phyloP scores from a whole-genome alignment of 2,113 vertebrate genomes.

The Entosphenus tridentatus region DNA sequence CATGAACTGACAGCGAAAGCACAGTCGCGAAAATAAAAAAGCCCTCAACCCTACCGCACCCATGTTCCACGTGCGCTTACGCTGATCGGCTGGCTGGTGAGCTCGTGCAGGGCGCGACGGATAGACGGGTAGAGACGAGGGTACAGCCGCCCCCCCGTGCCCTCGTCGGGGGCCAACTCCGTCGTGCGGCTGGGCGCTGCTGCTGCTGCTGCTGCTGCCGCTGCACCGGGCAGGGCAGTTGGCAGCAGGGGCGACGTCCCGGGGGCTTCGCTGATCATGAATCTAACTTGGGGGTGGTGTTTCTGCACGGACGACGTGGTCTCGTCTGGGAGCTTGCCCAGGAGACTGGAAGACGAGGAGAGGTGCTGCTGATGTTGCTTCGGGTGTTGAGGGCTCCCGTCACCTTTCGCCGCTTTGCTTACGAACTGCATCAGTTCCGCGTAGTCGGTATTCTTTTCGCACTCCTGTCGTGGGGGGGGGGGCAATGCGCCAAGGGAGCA shows the following conservation, averaged over 20 bases:
- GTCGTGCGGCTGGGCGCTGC: constrained; percentile 1
- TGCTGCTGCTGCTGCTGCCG: neutral
- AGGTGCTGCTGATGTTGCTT: neutral
- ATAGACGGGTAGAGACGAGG: constrained; percentile 24
- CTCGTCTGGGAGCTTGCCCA: neutral
- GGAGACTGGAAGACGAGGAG: neutral
- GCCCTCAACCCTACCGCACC: no score
- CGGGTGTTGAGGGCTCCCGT: neutral
- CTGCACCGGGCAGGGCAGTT: constrained; percentile 1
- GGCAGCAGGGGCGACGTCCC: constrained; percentile 10
- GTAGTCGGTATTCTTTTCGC: constrained; percentile 16
- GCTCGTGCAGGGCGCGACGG: constrained; percentile 24
- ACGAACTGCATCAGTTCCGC: constrained; percentile 17
- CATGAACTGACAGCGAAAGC: no score
- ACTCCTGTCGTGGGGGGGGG: constrained; percentile 15
- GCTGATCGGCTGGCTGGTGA: constrained; percentile 11
- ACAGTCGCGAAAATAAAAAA: no score
- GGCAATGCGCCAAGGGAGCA: neutral
- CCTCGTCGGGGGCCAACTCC: constrained; percentile 1
- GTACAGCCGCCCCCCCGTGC: constrained; percentile 9
- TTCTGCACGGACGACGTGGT: constrained; percentile 12
- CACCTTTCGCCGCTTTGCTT: neutral
- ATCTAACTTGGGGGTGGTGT: constrained; percentile 14
- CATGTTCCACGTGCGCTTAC: neutral
- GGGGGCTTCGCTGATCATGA: neutral